Percentiles rank a stretch among this genome's conserved stretches.
These are phyloP conservation scores for Oncorhynchus keta DNA, from an alignment of 2,113 vertebrate species.

Conservation along the genomic window DNA sequence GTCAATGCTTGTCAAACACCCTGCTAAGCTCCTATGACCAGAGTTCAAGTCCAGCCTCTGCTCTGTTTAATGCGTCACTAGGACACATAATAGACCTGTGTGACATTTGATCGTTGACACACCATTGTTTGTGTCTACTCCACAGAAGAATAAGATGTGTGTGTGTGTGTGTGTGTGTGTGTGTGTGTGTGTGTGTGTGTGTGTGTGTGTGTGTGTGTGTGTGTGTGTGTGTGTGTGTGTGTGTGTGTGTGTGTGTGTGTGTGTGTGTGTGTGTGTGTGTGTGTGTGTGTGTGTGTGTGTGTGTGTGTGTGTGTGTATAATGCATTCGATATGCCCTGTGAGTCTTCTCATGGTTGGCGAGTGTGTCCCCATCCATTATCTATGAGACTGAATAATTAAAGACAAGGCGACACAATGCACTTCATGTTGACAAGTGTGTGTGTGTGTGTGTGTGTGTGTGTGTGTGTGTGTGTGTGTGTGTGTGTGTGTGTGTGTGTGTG, in stretches of 20 bases:
- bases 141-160: slow-evolving; percentile 42
- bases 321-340: slow-evolving; percentile 62
- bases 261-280: slow-evolving; percentile 13
- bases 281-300: slow-evolving; percentile 13
- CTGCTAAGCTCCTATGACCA: too few relatives aligned
- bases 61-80: too few relatives aligned
- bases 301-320: slow-evolving; percentile 29
- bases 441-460: slow-evolving; percentile 32
- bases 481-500: background rate
- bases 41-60: too few relatives aligned
- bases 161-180: slow-evolving; percentile 13
- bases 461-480: background rate
- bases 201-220: slow-evolving; percentile 13
- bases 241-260: slow-evolving; percentile 13
- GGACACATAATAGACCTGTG: slow-evolving; percentile 7
- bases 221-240: slow-evolving; percentile 13
- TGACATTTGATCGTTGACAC: slow-evolving; percentile 35
- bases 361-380: slow-evolving; percentile 68
- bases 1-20: too few relatives aligned
- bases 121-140: slow-evolving; percentile 43
- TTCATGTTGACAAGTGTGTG: slow-evolving; percentile 60
- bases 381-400: slow-evolving; percentile 73
- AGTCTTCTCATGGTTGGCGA: slow-evolving; percentile 66
- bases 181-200: slow-evolving; percentile 13
- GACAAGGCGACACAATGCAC: slow-evolving; percentile 58